These are phyloP conservation scores for Empidonax alnorum DNA, from an alignment of 2,113 vertebrate genomes.

Conservation along the genomic window DNA sequence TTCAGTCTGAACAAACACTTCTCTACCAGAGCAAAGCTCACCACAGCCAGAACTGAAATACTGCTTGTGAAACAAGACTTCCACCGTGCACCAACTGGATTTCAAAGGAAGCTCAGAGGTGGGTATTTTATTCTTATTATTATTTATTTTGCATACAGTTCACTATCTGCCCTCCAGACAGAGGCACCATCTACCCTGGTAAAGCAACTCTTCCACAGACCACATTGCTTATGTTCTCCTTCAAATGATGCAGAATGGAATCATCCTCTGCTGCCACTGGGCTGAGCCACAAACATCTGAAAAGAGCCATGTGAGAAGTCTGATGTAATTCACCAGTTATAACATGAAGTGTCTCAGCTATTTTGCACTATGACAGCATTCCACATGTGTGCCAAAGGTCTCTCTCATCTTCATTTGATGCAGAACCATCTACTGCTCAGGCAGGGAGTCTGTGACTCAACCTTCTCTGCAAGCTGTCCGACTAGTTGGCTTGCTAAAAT, in stretches of 20 bases:
- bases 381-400: background rate
- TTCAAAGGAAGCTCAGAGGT: background rate
- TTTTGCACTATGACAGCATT: background rate
- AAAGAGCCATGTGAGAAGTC: background rate
- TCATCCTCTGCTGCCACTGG: background rate
- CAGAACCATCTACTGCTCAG: background rate
- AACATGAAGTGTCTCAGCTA: background rate
- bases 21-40: background rate
- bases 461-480: background rate
- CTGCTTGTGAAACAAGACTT: background rate
- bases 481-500: background rate
- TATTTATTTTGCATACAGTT: background rate
- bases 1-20: background rate
- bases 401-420: background rate
- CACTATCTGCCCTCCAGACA: background rate
- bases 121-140: background rate
- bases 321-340: background rate
- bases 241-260: background rate
- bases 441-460: background rate
- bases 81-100: background rate
- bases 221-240: background rate
- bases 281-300: slow-evolving; percentile 1
- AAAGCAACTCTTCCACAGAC: background rate
- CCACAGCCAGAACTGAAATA: background rate
- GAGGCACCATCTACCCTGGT: background rate